Percentiles rank a stretch among this genome's conserved stretches.
These are phyloP conservation scores for Cecidostiba fungosa DNA, from an alignment of 2,888 invertebrate genomes.

Conservation along the genomic window DNA sequence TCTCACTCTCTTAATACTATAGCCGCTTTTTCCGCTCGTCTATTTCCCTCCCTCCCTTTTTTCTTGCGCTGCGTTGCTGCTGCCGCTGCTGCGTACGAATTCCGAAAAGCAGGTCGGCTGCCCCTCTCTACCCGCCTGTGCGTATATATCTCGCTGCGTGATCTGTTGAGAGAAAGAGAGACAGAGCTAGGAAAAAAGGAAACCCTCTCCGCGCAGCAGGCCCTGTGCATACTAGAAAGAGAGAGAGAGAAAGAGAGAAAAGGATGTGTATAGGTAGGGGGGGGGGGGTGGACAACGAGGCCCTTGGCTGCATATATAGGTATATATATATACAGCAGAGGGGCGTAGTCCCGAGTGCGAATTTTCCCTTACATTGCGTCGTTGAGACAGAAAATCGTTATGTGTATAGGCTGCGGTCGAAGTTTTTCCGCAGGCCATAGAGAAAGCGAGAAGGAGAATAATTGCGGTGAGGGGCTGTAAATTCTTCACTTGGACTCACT, in stretches of 20 bases:
- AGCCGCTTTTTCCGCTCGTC: conserved; percentile 53
- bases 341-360: conserved; percentile 52
- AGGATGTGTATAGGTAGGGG: neutral
- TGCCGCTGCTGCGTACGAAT: conserved; percentile 56
- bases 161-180: conserved; percentile 9
- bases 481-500: too few relatives aligned
- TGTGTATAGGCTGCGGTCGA: neutral
- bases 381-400: neutral
- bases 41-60: conserved; percentile 53
- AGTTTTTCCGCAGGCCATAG: neutral
- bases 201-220: conserved; percentile 13
- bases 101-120: conserved; percentile 60
- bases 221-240: neutral
- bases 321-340: neutral
- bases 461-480: neutral
- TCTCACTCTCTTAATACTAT: conserved; percentile 29
- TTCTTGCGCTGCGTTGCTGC: conserved; percentile 13
- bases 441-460: neutral
- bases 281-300: neutral
- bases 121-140: neutral
- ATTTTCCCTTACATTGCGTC: conserved; percentile 43
- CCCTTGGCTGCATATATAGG: conserved; percentile 15
- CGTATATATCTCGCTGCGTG: neutral
- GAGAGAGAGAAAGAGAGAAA: neutral
- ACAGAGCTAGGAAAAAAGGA: conserved; percentile 29